Evolutionary conservation across 2,113 vertebrate species (phyloP).

Genomic region (Boleophthalmus pectinirostris): DNA sequence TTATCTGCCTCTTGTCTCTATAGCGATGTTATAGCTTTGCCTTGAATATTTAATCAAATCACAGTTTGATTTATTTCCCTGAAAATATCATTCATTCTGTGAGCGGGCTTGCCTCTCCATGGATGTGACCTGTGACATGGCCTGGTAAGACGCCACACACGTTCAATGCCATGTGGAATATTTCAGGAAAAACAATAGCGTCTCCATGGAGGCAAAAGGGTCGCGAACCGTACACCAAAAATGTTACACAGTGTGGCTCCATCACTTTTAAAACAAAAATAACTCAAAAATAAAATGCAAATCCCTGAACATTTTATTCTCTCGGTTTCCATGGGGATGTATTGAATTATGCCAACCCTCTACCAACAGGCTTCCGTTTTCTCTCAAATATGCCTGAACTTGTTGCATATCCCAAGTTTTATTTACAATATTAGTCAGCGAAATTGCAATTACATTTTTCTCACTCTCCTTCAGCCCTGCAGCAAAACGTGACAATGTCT

Average conservation of each 20-base stretch:
- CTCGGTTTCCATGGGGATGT: too few species aligned
- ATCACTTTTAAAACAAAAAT: background rate
- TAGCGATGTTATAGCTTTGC: background rate
- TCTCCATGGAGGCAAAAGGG: too few species aligned
- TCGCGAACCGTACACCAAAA: too few species aligned
- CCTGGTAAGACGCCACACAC: too few species aligned
- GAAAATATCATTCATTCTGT: too few species aligned
- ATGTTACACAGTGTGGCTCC: background rate
- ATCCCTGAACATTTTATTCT: background rate
- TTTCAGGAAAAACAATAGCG: too few species aligned
- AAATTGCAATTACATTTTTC: background rate
- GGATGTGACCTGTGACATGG: too few species aligned
- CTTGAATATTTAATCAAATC: background rate
- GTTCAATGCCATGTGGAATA: too few species aligned
- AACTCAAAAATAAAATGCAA: background rate
- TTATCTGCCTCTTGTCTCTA: background rate
- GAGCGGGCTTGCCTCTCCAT: too few species aligned
- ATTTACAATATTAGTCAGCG: background rate
- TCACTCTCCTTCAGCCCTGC: background rate
- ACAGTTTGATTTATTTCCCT: too few species aligned
- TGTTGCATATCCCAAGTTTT: background rate
- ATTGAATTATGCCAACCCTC: too few species aligned
- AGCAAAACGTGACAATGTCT: background rate
- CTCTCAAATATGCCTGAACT: background rate
- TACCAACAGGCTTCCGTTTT: background rate